These are phyloP conservation scores for Festucalex cinctus DNA, from an alignment of 2,113 vertebrate species.

Conservation along the genomic window DNA sequence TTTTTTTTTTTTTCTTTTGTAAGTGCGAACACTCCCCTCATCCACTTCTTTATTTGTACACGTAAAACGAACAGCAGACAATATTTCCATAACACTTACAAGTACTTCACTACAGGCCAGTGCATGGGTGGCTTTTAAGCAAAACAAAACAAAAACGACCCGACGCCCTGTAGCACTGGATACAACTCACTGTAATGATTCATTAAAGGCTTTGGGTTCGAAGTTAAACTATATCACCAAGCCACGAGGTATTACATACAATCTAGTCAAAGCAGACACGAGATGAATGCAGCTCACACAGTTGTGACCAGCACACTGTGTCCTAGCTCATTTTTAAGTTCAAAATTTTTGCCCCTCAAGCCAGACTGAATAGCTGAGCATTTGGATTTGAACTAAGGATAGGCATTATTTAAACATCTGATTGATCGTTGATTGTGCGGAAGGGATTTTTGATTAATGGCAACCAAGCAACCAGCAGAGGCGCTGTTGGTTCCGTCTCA, in stretches of 20 bases:
- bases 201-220: slow-evolving; percentile 51
- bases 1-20: slow-evolving; percentile 46
- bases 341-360: slow-evolving; percentile 40
- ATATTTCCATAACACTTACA: slow-evolving; percentile 43
- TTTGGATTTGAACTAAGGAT: slow-evolving; percentile 50
- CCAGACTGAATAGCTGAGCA: slow-evolving; percentile 61
- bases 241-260: slow-evolving; percentile 57
- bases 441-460: background rate
- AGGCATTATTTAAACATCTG: background rate
- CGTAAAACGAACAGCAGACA: slow-evolving; percentile 56
- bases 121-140: slow-evolving; percentile 42
- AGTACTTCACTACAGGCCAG: slow-evolving; percentile 50
- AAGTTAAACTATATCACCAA: slow-evolving; percentile 46
- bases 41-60: slow-evolving; percentile 42
- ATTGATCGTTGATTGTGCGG: background rate
- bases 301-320: slow-evolving; percentile 69
- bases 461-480: background rate
- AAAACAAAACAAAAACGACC: slow-evolving; percentile 38
- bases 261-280: slow-evolving; percentile 44
- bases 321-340: slow-evolving; percentile 32
- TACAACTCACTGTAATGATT: slow-evolving; percentile 57
- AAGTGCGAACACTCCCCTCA: slow-evolving; percentile 42
- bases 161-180: slow-evolving; percentile 43
- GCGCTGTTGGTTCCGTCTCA: background rate
- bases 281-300: slow-evolving; percentile 45